These are phyloP conservation scores for Anguilla japonica DNA, from an alignment of 2,113 vertebrate species.

Conservation along the genomic window DNA sequence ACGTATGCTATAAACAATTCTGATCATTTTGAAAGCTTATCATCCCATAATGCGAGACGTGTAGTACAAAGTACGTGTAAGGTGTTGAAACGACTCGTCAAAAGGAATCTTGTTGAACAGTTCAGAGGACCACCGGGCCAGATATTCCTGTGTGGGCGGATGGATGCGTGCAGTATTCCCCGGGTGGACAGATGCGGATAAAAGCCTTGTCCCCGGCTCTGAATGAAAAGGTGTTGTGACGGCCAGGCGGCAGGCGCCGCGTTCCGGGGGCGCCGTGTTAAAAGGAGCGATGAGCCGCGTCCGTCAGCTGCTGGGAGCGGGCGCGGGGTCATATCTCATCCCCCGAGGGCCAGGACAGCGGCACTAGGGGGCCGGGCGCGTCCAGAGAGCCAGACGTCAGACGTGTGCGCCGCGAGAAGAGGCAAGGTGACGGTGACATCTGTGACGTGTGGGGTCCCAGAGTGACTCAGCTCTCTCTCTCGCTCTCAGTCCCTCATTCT, in stretches of 20 bases:
- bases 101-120: background rate
- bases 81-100: background rate
- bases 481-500: background rate
- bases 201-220: background rate
- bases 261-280: background rate
- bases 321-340: background rate
- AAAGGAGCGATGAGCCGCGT: background rate
- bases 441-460: background rate
- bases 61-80: background rate
- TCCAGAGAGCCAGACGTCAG: background rate
- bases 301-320: background rate
- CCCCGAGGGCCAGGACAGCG: background rate
- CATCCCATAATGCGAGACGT: background rate
- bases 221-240: background rate
- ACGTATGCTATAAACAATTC: background rate
- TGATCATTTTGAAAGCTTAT: background rate
- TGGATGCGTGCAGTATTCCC: background rate
- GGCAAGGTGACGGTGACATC: background rate
- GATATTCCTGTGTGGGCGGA: background rate
- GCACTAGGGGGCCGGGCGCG: background rate
- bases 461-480: background rate
- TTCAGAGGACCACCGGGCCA: background rate
- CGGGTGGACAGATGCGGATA: background rate
- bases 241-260: background rate
- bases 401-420: background rate